Evolutionary conservation across 1,140 invertebrate species (phyloP), one percentile per base, ranked within the genome.

Genomic region (Drosophila pseudoananassae): DNA sequence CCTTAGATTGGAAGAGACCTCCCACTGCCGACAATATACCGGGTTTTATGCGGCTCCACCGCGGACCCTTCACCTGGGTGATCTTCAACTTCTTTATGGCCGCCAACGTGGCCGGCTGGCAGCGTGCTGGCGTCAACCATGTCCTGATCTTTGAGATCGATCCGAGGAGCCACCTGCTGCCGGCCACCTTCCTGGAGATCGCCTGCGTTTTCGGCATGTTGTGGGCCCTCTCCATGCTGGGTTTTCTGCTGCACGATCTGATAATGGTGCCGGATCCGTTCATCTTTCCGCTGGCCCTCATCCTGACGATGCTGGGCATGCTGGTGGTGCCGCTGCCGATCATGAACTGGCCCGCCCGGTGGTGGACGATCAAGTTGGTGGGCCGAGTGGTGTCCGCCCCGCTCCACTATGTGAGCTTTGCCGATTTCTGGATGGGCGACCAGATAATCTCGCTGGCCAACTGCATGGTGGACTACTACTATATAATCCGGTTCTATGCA

Each of bases 381-480:
- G 94, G 94, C 49, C 93, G 96, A 15, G 95, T 97, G 64, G 87
- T 97, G 58, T 93, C 94, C 4, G 96, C 97, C 1, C 97, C 97
- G 8, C 96, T 98, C 88, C 95, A 96, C 72, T 94, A 95, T 82
- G 97, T 98, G 12, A 94, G 94, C 10, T 98, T 98, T 91, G 96
- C 97, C 54, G 97, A 98, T 92, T 98, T 98, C 93, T 98, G 97
- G 97, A 94, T 98, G 58, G 97, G 96, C 56, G 97, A 98, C 93
- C 97, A 98, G 91, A 93, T 98, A 27, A 98, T 97, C 87, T 97
- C 96, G 76, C 91, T 98, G 36, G 94, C 94, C 2, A 94, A 94
- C 10, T 95, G 96, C 12, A 93, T 98, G 31, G 91, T 96, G 20
- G 97, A 98, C 85, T 94, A 97, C 73, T 96, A 98, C 78, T 97